A percentile compares a stretch with the other conserved stretches of the same genome.
Conservation (phyloP, 1,140 invertebrate species). For the Coelopa frigida region DNA sequence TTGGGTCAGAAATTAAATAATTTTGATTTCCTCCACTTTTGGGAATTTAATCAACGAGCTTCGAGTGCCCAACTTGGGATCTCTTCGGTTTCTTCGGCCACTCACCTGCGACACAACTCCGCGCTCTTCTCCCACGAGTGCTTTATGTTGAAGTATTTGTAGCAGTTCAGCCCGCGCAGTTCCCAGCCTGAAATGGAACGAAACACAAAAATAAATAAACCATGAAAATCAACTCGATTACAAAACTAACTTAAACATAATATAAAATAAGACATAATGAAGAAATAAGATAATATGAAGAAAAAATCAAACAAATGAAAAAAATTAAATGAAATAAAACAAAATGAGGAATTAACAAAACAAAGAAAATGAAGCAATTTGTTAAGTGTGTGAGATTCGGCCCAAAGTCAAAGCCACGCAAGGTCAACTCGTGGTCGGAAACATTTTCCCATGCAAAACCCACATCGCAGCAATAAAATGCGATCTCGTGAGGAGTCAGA, state of each 20-base stretch:
- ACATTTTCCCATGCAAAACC: too few species aligned
- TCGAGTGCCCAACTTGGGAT: too few species aligned
- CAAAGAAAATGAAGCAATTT: not conserved
- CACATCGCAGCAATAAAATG: too few species aligned
- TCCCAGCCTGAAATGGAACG: conserved; percentile 70
- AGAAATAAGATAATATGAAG: conserved; percentile 1
- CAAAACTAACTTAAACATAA: not conserved
- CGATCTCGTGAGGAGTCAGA: too few species aligned
- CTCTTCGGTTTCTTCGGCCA: too few species aligned
- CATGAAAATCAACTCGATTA: too few species aligned
- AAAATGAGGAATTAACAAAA: not conserved
- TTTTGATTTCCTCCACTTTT: too few species aligned
- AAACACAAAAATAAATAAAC: conserved; percentile 8
- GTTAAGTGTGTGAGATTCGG: not conserved
- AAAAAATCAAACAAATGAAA: not conserved
- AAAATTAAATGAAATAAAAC: not conserved
- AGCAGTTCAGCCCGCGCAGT: conserved; percentile 82
- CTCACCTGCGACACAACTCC: conserved; percentile 87
- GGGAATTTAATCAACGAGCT: too few species aligned
- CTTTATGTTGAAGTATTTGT: conserved; percentile 92
- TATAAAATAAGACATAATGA: not conserved
- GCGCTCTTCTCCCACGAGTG: conserved; percentile 94
- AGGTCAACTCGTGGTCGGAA: not conserved
- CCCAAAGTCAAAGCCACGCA: conserved; percentile 5
- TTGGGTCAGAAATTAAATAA: too few species aligned